Evolutionary conservation across 2,113 vertebrate genomes (phyloP).

Genomic region (Patagioenas fasciata): DNA sequence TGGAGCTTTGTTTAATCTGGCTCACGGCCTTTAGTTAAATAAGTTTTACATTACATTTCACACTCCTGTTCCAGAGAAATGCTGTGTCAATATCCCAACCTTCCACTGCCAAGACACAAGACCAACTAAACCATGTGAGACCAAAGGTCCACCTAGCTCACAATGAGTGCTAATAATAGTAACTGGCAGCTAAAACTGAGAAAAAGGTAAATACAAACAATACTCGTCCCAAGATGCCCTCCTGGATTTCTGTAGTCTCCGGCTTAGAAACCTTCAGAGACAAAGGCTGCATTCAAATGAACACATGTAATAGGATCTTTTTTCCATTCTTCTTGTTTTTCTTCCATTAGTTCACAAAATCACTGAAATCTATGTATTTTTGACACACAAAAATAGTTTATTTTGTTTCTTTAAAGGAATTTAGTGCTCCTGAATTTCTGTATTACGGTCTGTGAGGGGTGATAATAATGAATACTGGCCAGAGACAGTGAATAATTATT

Average conservation of each 20-base stretch:
- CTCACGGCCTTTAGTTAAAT: constrained; percentile 13
- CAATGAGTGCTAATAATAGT: background rate
- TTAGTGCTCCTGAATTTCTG: background rate
- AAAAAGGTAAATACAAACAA: constrained; percentile 14
- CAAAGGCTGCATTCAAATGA: background rate
- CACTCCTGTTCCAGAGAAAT: background rate
- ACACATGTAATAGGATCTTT: background rate
- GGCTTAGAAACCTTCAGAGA: background rate
- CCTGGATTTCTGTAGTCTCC: background rate
- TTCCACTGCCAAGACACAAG: background rate
- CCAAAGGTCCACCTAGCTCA: constrained; percentile 12
- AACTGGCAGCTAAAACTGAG: background rate
- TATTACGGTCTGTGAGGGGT: background rate
- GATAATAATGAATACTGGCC: background rate
- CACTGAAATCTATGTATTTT: background rate
- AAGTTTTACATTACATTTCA: constrained; percentile 39
- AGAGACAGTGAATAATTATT: background rate
- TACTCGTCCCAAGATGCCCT: background rate
- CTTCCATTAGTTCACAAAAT: background rate
- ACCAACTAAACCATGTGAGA: background rate
- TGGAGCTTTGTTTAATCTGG: background rate
- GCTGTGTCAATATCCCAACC: background rate
- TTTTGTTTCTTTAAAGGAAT: background rate
- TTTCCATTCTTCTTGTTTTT: background rate
- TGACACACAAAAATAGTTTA: background rate